Conservation (phyloP, 1,140 invertebrate genomes). For the Pararge aegeria region DNA sequence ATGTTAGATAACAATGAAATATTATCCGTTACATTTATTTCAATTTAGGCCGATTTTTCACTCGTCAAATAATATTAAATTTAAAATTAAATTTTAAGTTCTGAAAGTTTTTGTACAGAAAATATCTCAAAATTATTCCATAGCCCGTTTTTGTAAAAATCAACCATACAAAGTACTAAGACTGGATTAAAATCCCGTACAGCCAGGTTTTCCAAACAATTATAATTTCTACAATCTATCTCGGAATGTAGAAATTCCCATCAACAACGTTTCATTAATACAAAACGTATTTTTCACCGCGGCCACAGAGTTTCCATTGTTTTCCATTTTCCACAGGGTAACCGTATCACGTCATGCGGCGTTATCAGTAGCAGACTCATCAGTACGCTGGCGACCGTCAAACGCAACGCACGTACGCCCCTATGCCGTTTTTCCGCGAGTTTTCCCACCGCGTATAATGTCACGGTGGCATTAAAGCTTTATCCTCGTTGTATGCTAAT, state of each 20-base stretch:
- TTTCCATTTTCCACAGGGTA: constrained; percentile 58
- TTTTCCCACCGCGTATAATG: constrained; percentile 36
- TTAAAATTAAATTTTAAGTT: too few species aligned
- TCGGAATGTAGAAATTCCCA: not conserved
- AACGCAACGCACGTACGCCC: constrained; percentile 45
- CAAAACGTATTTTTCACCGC: constrained; percentile 8
- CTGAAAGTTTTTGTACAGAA: too few species aligned
- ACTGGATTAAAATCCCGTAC: too few species aligned
- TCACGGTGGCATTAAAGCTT: constrained; percentile 8
- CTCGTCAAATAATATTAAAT: too few species aligned
- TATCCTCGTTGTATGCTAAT: constrained; percentile 8
- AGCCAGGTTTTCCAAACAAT: too few species aligned
- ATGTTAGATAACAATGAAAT: too few species aligned
- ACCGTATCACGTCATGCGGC: constrained; percentile 46
- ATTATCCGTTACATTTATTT: too few species aligned
- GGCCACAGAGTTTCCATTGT: constrained; percentile 55
- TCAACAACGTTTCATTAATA: not conserved
- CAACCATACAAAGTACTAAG: too few species aligned
- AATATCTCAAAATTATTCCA: too few species aligned
- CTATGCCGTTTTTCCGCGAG: constrained; percentile 44
- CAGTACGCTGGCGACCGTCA: constrained; percentile 52
- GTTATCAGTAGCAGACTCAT: constrained; percentile 59
- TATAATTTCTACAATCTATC: too few species aligned
- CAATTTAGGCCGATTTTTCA: too few species aligned
- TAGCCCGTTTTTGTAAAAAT: too few species aligned